phyloP scores from a whole-genome alignment of 2,888 invertebrate genomes.

The Spisula subtruncata region DNA sequence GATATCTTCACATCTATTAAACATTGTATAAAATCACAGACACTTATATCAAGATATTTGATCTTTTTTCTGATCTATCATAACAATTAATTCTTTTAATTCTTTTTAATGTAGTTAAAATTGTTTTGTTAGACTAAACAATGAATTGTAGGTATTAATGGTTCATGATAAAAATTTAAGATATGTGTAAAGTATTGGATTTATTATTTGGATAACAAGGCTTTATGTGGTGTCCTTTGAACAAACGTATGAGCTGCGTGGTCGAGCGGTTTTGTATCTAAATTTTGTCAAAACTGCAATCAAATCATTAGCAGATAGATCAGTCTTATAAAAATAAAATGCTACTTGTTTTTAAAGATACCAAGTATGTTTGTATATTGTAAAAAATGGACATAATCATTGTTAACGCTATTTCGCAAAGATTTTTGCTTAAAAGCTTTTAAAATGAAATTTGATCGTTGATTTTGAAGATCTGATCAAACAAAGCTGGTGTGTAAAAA shows the following conservation, averaged over 20 bases:
- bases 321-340: too few species aligned
- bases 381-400: background rate
- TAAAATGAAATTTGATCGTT: conserved; percentile 11
- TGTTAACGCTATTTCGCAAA: conserved; percentile 18
- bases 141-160: conserved; percentile 20
- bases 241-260: background rate
- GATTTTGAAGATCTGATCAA: background rate
- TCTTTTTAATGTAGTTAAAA: conserved; percentile 29
- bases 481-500: background rate
- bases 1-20: conserved; percentile 13
- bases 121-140: conserved; percentile 16
- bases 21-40: conserved; percentile 4
- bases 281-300: background rate
- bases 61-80: background rate
- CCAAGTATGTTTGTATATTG: background rate
- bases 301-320: background rate
- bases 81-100: conserved; percentile 28
- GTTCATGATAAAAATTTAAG: background rate
- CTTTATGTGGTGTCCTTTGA: background rate
- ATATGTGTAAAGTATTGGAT: background rate
- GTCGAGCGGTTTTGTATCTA: background rate
- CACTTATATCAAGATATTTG: background rate
- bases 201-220: background rate
- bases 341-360: background rate
- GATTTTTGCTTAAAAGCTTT: conserved; percentile 24